phyloP scores from a whole-genome alignment of 1,140 invertebrate genomes.

The Melipona quadrifasciata region DNA sequence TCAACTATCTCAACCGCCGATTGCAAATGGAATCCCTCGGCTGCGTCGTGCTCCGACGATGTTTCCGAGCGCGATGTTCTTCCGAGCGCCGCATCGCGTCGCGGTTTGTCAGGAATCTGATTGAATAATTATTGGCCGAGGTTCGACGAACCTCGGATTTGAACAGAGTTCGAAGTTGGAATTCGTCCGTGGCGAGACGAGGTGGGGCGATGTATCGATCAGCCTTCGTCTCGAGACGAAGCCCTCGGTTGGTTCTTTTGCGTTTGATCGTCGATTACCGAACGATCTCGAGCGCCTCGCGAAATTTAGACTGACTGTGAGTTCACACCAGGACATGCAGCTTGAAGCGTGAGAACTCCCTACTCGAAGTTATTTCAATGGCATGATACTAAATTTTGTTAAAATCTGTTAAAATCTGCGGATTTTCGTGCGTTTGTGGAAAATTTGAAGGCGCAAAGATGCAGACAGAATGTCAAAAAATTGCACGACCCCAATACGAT shows the following conservation, averaged over 20 bases:
- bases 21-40: constrained; percentile 38
- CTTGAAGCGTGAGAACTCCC: no score
- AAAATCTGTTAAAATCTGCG: no score
- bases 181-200: neutral
- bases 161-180: neutral
- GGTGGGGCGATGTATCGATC: neutral
- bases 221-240: neutral
- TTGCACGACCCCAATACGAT: no score
- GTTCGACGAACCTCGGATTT: neutral
- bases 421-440: no score
- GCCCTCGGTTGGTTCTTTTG: no score
- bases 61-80: constrained; percentile 33
- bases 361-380: no score
- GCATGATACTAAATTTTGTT: no score
- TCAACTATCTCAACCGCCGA: constrained; percentile 3
- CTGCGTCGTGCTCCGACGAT: constrained; percentile 18
- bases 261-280: constrained; percentile 17
- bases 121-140: constrained; percentile 39
- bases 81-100: neutral
- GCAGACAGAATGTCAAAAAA: no score
- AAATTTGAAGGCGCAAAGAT: no score
- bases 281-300: neutral
- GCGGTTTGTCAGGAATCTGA: constrained; percentile 40
- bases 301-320: no score
- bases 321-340: no score